Evolutionary conservation across 2,113 vertebrate genomes (phyloP).

Genomic region (Sorex araneus): DNA sequence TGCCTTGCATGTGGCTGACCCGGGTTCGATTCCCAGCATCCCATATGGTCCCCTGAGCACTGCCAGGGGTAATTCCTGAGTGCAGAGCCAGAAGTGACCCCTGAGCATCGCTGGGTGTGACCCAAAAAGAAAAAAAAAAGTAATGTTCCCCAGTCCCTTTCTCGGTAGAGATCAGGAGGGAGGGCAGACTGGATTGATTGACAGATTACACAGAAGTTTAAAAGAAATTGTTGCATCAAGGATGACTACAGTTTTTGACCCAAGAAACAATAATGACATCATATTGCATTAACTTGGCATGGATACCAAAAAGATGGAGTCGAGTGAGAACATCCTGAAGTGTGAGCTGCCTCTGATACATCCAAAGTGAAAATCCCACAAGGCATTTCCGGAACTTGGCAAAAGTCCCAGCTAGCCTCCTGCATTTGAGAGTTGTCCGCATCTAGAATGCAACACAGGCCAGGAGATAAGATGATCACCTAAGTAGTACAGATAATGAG

Average conservation of each 20-base stretch:
- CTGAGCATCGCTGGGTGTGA: too few relatives aligned
- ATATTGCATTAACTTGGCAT: neutral
- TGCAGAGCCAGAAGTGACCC: too few relatives aligned
- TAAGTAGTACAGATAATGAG: neutral
- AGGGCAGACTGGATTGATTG: neutral
- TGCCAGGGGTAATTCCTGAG: too few relatives aligned
- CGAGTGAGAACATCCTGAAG: neutral
- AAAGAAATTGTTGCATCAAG: slow-evolving; percentile 3
- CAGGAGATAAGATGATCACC: neutral
- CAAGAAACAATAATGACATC: neutral
- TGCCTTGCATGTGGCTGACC: too few relatives aligned
- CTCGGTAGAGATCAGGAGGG: neutral
- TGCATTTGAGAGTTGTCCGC: neutral
- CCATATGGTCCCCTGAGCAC: neutral
- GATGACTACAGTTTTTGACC: neutral
- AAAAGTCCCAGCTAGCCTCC: neutral
- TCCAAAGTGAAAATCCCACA: neutral
- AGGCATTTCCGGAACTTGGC: neutral
- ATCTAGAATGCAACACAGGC: neutral
- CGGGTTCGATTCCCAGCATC: too few relatives aligned
- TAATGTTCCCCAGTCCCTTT: neutral
- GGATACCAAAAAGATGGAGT: neutral
- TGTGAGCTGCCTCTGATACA: neutral
- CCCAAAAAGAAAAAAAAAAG: neutral
- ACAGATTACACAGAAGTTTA: neutral